These are phyloP conservation scores for Chrysina gloriosa DNA, from an alignment of 2,888 invertebrate species.

Conservation along the genomic window DNA sequence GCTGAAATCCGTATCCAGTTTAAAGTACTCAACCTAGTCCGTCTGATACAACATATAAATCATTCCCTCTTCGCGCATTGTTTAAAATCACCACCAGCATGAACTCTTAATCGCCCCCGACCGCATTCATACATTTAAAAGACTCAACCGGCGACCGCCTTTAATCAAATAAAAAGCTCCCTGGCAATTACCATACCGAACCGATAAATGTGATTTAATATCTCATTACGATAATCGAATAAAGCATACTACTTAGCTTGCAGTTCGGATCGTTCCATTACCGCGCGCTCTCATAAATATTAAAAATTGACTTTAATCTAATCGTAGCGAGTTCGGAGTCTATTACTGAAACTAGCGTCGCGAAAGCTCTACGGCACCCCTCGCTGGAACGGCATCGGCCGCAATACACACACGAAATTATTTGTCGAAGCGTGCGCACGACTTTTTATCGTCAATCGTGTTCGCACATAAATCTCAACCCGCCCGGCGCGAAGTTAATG, in stretches of 20 bases:
- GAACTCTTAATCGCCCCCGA: no score
- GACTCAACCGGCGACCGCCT: no score
- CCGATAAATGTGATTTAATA: slow-evolving; percentile 33
- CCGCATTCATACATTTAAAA: no score
- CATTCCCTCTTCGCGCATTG: no score
- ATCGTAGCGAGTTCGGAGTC: slow-evolving; percentile 29
- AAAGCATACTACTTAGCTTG: slow-evolving; percentile 12
- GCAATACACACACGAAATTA: slow-evolving; percentile 44
- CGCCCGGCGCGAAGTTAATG: no score
- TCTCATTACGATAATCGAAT: slow-evolving; percentile 29
- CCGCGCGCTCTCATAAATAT: slow-evolving; percentile 34
- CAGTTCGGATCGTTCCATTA: slow-evolving; percentile 6
- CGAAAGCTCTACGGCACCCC: slow-evolving; percentile 5
- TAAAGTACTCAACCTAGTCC: no score
- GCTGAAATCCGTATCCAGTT: no score
- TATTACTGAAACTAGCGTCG: slow-evolving; percentile 32
- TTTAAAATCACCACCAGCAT: no score
- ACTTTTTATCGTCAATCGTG: slow-evolving; percentile 59
- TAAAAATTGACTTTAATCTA: slow-evolving; percentile 43
- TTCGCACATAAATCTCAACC: slow-evolving; percentile 61
- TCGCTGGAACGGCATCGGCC: no score
- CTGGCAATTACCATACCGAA: slow-evolving; percentile 33
- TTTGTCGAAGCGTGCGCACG: slow-evolving; percentile 53
- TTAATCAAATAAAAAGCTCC: no score
- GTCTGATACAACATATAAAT: no score